These are phyloP conservation scores for Zophobas atratus DNA, from an alignment of 1,140 invertebrate species.

Conservation along the genomic window DNA sequence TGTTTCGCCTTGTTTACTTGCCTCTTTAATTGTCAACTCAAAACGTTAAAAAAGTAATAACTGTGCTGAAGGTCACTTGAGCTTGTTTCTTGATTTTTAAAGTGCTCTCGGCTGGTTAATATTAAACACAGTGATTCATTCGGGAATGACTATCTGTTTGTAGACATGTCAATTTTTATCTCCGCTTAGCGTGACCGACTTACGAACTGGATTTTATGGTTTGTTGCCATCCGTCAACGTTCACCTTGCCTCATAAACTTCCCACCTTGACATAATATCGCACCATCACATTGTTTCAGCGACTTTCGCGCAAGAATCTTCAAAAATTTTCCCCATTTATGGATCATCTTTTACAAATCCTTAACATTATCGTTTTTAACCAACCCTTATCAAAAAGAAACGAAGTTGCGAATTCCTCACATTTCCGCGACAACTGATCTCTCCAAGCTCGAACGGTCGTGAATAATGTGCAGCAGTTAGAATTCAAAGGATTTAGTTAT, in stretches of 20 bases:
- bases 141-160: not conserved
- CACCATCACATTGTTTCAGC: not conserved
- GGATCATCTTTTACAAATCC: not conserved
- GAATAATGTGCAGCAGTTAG: not conserved
- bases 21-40: too few relatives aligned
- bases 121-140: constrained; percentile 12
- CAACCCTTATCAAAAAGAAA: not conserved
- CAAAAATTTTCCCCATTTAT: not conserved
- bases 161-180: constrained; percentile 20
- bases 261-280: constrained; percentile 24
- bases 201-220: constrained; percentile 19
- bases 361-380: too few relatives aligned
- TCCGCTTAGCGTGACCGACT: constrained; percentile 18
- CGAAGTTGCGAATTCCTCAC: not conserved
- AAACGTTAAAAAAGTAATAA: too few relatives aligned
- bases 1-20: not conserved
- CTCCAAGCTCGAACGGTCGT: too few relatives aligned
- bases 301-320: not conserved
- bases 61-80: not conserved
- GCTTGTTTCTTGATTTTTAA: constrained; percentile 1
- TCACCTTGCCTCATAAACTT: constrained; percentile 22
- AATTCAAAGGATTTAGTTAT: not conserved
- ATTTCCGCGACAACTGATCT: too few relatives aligned
- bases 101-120: constrained; percentile 4
- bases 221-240: constrained; percentile 8